These are phyloP conservation scores for Caenorhabditis virilis DNA, from an alignment of 2,888 invertebrate genomes.

Conservation along the genomic window DNA sequence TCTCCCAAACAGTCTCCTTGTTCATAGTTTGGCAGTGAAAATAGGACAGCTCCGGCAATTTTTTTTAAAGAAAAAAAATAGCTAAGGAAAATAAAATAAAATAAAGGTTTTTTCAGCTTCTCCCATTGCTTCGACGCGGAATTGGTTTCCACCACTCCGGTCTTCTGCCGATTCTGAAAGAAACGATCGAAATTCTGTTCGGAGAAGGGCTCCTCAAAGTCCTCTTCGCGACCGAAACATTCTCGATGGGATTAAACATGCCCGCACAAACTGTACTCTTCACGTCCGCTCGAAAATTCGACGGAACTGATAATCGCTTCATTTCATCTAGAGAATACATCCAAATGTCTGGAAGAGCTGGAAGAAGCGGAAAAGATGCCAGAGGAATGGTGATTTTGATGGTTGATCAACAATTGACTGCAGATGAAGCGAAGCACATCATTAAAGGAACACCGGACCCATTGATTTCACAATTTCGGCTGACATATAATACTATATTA, in stretches of 20 bases:
- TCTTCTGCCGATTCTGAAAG: constrained; percentile 92
- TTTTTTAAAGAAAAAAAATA: too few species aligned
- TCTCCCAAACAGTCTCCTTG: too few species aligned
- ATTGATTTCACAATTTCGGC: constrained; percentile 96
- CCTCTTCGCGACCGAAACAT: constrained; percentile 98
- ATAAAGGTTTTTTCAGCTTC: constrained; percentile 75
- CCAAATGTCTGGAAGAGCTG: constrained; percentile 98
- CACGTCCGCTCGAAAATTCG: constrained; percentile 91
- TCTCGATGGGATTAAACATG: constrained; percentile 99
- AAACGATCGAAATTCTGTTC: constrained; percentile 97
- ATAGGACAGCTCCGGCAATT: too few species aligned
- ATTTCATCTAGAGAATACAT: constrained; percentile 89
- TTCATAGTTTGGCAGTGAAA: too few species aligned
- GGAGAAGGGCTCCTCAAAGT: constrained; percentile 93
- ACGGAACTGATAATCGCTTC: constrained; percentile 82
- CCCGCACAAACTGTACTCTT: constrained; percentile 98
- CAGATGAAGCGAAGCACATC: constrained; percentile 73
- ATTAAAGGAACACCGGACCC: constrained; percentile 87
- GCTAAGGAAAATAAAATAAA: too few species aligned
- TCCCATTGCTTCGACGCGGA: constrained; percentile 88
- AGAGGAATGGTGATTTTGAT: constrained; percentile 94
- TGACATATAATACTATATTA: constrained; percentile 98
- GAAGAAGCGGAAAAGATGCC: constrained; percentile 87
- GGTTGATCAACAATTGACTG: constrained; percentile 90
- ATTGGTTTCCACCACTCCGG: constrained; percentile 95